These are phyloP conservation scores for Dicaeum eximium DNA, from an alignment of 2,113 vertebrate species.

Conservation along the genomic window DNA sequence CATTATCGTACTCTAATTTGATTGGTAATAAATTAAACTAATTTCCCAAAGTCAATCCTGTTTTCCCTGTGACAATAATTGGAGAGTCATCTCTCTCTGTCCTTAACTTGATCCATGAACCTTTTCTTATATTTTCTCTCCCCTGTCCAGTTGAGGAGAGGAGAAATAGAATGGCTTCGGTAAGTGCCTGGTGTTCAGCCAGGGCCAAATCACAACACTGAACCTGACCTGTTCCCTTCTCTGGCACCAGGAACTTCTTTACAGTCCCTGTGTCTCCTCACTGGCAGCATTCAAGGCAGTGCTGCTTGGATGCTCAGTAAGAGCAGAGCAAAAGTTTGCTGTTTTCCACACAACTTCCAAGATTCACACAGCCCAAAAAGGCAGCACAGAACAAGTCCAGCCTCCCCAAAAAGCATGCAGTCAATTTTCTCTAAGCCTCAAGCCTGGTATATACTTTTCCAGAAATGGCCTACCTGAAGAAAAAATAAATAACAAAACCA, in stretches of 20 bases:
- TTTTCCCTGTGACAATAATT: neutral
- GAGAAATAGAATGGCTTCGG: neutral
- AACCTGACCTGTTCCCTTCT: neutral
- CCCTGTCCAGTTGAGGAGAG: neutral
- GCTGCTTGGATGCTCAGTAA: neutral
- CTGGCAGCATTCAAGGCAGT: neutral
- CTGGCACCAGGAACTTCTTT: neutral
- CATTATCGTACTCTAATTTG: neutral
- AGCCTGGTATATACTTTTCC: neutral
- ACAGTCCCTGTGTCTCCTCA: fast-evolving
- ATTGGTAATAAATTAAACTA: neutral
- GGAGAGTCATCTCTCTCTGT: neutral
- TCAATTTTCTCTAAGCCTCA: neutral
- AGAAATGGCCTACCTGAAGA: neutral
- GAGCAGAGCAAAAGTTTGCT: neutral
- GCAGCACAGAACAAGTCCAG: neutral
- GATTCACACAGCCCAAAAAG: neutral
- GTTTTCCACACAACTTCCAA: neutral
- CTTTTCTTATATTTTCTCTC: neutral
- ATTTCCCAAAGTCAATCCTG: neutral
- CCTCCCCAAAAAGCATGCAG: neutral
- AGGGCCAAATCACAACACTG: neutral
- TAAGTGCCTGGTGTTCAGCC: neutral
- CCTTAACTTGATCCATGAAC: neutral
- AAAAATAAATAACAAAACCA: neutral